Percentiles rank a stretch among this genome's conserved stretches.
These are phyloP conservation scores for Monarcha castaneiventris DNA, from an alignment of 2,113 vertebrate species.

Conservation along the genomic window DNA sequence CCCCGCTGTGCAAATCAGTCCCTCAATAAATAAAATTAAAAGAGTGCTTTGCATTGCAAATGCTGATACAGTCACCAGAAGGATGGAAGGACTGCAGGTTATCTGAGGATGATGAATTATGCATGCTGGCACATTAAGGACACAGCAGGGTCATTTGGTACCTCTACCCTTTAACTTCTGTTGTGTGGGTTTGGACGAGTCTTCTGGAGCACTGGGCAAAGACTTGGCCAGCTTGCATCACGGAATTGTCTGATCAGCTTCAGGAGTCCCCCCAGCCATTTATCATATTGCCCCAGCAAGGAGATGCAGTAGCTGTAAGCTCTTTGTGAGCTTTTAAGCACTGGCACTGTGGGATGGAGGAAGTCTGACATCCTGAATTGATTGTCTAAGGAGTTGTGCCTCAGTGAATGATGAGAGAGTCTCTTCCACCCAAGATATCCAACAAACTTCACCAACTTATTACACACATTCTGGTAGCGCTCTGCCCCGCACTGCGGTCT, in stretches of 20 bases:
- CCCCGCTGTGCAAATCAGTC: constrained; percentile 61
- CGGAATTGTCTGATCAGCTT: not conserved
- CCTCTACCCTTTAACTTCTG: not conserved
- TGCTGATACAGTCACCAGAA: constrained; percentile 51
- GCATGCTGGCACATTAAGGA: not conserved
- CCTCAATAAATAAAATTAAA: constrained; percentile 65
- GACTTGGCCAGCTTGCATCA: not conserved
- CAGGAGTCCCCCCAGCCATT: not conserved
- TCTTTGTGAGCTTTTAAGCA: not conserved
- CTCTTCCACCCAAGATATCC: not conserved
- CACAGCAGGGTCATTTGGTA: not conserved
- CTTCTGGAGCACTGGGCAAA: not conserved
- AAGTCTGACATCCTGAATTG: not conserved
- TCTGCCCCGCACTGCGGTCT: not conserved
- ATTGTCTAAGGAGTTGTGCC: not conserved
- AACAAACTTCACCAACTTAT: not conserved
- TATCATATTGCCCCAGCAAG: not conserved
- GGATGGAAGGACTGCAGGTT: constrained; percentile 23
- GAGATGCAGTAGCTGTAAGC: not conserved
- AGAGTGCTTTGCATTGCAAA: constrained; percentile 51
- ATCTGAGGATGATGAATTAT: constrained; percentile 39
- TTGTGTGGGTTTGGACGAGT: not conserved
- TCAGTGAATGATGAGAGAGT: not conserved
- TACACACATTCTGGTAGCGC: not conserved
- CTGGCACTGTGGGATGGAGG: not conserved